Evolutionary conservation across 2,888 invertebrate species (phyloP).

Genomic region (Spisula solida): DNA sequence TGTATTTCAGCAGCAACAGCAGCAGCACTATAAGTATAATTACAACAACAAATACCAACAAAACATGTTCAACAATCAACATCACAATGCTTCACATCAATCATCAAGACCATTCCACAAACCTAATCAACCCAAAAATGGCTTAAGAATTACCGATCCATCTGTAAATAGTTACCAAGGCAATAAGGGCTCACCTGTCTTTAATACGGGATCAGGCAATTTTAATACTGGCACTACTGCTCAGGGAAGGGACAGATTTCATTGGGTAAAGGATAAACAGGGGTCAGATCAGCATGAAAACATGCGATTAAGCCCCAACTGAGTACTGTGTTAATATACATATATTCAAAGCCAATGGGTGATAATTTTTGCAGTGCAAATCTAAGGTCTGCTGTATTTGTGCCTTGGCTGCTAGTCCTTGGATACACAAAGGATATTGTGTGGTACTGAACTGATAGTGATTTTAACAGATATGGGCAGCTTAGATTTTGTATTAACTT

Average conservation of each 20-base stretch:
- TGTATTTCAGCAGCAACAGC: slow-evolving; percentile 65
- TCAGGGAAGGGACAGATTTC: slow-evolving; percentile 65
- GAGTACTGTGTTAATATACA: slow-evolving; percentile 38
- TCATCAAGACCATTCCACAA: slow-evolving; percentile 70
- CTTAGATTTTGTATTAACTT: slow-evolving; percentile 39
- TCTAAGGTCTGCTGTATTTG: slow-evolving; percentile 48
- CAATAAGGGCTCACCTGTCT: slow-evolving; percentile 45
- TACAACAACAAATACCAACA: slow-evolving; percentile 72
- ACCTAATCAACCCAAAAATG: slow-evolving; percentile 47
- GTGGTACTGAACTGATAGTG: not conserved
- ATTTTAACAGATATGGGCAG: slow-evolving; percentile 24
- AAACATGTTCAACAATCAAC: slow-evolving; percentile 73
- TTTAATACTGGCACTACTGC: slow-evolving; percentile 30
- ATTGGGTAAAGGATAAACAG: slow-evolving; percentile 60
- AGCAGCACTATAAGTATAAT: not conserved
- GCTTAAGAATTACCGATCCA: slow-evolving; percentile 2
- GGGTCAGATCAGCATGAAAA: slow-evolving; percentile 58
- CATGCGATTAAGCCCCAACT: slow-evolving; percentile 72
- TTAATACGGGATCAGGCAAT: slow-evolving; percentile 48
- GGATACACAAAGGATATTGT: slow-evolving; percentile 10
- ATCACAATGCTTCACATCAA: not conserved
- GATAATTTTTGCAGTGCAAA: slow-evolving; percentile 38
- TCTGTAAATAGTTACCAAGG: slow-evolving; percentile 31
- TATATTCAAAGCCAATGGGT: slow-evolving; percentile 45
- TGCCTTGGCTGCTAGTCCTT: slow-evolving; percentile 54